Base-by-base conservation (phyloP, 1,140 invertebrate genomes). In the Limonius californicus region DNA sequence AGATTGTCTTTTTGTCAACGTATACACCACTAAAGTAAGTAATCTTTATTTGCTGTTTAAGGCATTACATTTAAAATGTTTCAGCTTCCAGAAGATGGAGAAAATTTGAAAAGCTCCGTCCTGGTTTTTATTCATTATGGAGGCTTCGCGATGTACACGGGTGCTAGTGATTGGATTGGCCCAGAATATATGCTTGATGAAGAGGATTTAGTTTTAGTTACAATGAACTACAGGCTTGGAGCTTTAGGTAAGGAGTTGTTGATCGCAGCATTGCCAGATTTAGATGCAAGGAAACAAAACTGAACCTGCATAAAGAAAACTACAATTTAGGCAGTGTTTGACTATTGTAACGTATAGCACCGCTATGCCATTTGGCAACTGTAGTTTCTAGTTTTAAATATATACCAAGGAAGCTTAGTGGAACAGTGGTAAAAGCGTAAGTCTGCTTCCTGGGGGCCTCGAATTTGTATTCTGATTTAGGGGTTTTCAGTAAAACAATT, bases 171-270 rank as follows among this genome's bases (percentile, higher is more conserved):
- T 16, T 57, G 65, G 54, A 59, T 57, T 23, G 65, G 78, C 65
- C 70, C 80, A 70, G 68, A 83, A 75, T 82, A 75, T 61, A 62
- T 81, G 7, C 39, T 81, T 12, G 77, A 76, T 11, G n/a, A n/a
- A n/a, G 72, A 83, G 61, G 80, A 81, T 21, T 66, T 83, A 1
- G 75, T 86, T 27, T 64, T 84, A 0, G 80, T 86, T 1, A 81
- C 81, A n/a, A 71, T 83, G 11, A 84, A 86, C 70, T 86, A 85
- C 64, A 72, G 84, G 53, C 59, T 82, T 1, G 78, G 76, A 3
- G 61, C 75, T 15, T 70, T 83, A 11, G 82, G 57, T 59, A 8
- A 30, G 27, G 23, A 27, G 23, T 9, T 27, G 23, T 27, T 9
- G 23, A 27, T 27, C 9, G 23, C 23, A 27, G n/a, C n/a, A n/a